Conservation (phyloP, 2,888 invertebrate species). For the Ametastegia equiseti region DNA sequence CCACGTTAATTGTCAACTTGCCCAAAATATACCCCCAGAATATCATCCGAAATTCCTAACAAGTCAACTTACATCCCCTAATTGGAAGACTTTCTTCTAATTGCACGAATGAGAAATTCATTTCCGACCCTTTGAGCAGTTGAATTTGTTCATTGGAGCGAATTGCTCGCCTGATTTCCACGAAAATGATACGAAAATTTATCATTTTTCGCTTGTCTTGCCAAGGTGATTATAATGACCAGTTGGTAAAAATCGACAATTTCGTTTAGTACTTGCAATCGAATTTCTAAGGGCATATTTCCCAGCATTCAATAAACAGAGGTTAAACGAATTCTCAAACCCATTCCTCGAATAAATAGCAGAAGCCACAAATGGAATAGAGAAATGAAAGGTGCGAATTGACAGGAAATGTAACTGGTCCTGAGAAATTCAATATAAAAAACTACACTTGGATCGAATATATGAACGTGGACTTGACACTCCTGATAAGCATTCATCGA, state of each 20-base stretch:
- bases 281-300: background rate
- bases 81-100: background rate
- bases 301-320: background rate
- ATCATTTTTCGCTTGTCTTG: background rate
- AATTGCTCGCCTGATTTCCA: background rate
- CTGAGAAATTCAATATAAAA: background rate
- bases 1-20: background rate
- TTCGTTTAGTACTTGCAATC: no score
- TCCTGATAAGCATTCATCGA: slow-evolving; percentile 3
- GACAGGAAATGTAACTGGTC: background rate
- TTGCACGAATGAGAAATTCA: background rate
- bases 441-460: background rate
- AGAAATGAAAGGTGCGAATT: background rate
- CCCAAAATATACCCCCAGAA: background rate
- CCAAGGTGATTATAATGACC: background rate
- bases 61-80: background rate
- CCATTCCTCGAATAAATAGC: background rate
- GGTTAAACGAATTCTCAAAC: background rate
- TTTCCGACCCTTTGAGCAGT: background rate
- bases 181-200: background rate
- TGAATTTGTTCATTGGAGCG: background rate
- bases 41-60: background rate
- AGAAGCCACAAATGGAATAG: no score
- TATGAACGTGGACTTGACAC: background rate
- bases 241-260: background rate